phyloP scores from a whole-genome alignment of 2,888 invertebrate genomes.

The Saturnia japonica region DNA sequence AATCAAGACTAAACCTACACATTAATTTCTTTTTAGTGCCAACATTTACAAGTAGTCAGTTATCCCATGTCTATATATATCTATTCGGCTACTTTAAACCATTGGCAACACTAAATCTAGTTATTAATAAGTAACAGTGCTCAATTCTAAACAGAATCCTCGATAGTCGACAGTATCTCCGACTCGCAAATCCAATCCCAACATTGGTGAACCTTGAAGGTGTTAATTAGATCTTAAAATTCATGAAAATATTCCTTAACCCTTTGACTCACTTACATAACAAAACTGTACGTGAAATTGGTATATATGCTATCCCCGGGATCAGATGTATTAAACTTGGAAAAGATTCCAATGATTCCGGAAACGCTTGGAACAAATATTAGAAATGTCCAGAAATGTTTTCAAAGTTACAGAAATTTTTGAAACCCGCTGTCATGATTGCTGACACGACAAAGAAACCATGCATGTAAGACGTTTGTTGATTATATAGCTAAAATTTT shows the following conservation, averaged over 20 bases:
- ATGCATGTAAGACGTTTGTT: not conserved
- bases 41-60: not conserved
- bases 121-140: not conserved
- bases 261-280: no score
- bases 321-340: no score
- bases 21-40: not conserved
- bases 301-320: no score
- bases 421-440: no score
- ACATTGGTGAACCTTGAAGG: not conserved
- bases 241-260: not conserved
- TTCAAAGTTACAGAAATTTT: not conserved
- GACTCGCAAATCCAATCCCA: not conserved
- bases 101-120: not conserved
- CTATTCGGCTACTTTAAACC: not conserved
- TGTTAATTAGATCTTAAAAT: not conserved
- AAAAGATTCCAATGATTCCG: not conserved
- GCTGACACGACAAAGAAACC: not conserved
- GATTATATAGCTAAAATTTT: not conserved
- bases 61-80: not conserved
- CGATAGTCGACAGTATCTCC: not conserved
- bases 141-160: not conserved
- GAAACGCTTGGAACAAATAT: not conserved
- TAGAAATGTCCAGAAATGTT: not conserved
- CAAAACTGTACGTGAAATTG: no score
- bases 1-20: not conserved